Base-by-base conservation (phyloP, 2,113 vertebrate species). In the Cacatua alba region DNA sequence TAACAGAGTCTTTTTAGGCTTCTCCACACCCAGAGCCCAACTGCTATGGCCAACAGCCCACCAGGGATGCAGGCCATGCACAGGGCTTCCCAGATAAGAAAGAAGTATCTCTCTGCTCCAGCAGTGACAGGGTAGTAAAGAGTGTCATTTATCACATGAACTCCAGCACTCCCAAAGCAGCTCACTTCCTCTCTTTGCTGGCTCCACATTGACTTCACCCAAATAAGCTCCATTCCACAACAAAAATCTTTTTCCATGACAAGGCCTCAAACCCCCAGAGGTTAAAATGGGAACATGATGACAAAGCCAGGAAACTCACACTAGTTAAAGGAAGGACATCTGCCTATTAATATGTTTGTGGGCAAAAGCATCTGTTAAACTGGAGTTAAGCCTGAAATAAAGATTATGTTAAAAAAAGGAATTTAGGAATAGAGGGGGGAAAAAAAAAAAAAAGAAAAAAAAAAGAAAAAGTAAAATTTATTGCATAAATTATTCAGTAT, bases 271-370 rank as follows among this genome's bases (percentile, higher is more conserved):
- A 86, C 35, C 93, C 92, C 92, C 72, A 84, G 92, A 86, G 94
- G 75, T 91, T 95, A 91, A 89, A 92, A 90, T 74, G 85, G 78
- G 78, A 95, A 95, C 84, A 90, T 82, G 85, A 91, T 0, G 39
- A 96, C 94, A 96, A 95, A 95, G 78, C 67, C 94, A 95, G 95
- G 95, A 96, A 96, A 85, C 67, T 76, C 70, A 79, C 26, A 6
- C 16, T 49, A 69, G 57, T 89, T 90, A 71, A 69, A 88, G 88
- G 75, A 95, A 95, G 82, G 63, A 91, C 86, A 92, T 44, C 60
- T 68, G 74, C 25, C 86, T 96, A 92, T 88, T 88, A 96, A 88
- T 94, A 83, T 6, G 37, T 48, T 57, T 62, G 67, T 2, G 1
- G 87, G 92, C 55, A 92, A 93, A 91, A 76, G 53, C 93, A 86